These are phyloP conservation scores for Neoscelio sp. DNA, from an alignment of 2,888 invertebrate species.

Conservation along the genomic window DNA sequence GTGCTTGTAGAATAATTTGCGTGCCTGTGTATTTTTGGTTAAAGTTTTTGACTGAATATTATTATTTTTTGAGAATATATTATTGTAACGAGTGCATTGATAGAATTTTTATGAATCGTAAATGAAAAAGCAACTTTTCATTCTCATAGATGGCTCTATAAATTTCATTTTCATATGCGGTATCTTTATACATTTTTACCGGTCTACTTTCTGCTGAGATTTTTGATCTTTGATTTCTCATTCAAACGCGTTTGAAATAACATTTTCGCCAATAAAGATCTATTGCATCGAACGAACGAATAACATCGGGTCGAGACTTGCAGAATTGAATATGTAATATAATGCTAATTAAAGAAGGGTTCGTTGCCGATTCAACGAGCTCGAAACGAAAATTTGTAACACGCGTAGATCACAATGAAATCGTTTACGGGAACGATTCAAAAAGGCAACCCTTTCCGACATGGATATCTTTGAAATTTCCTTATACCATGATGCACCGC, in stretches of 20 bases:
- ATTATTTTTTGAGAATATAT: no score
- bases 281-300: slow-evolving; percentile 23
- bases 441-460: slow-evolving; percentile 20
- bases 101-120: no score
- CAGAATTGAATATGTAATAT: slow-evolving; percentile 73
- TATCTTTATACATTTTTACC: no score
- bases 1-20: no score
- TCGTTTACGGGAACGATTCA: slow-evolving; percentile 73
- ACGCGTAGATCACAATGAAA: slow-evolving; percentile 76
- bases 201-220: background rate
- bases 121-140: no score
- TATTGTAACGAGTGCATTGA: no score
- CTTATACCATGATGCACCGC: slow-evolving; percentile 26
- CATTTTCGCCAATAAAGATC: slow-evolving; percentile 61
- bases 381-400: slow-evolving; percentile 78
- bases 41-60: no score
- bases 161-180: no score
- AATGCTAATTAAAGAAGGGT: slow-evolving; percentile 80
- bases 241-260: slow-evolving; percentile 71
- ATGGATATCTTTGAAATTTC: slow-evolving; percentile 42
- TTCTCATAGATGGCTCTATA: no score
- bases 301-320: slow-evolving; percentile 12
- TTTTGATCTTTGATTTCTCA: slow-evolving; percentile 9
- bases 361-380: slow-evolving; percentile 76
- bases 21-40: no score